A percentile compares a stretch with the other conserved stretches of the same genome.
Conservation (phyloP, 2,888 invertebrate species). For the Boloria euphrosyne region DNA sequence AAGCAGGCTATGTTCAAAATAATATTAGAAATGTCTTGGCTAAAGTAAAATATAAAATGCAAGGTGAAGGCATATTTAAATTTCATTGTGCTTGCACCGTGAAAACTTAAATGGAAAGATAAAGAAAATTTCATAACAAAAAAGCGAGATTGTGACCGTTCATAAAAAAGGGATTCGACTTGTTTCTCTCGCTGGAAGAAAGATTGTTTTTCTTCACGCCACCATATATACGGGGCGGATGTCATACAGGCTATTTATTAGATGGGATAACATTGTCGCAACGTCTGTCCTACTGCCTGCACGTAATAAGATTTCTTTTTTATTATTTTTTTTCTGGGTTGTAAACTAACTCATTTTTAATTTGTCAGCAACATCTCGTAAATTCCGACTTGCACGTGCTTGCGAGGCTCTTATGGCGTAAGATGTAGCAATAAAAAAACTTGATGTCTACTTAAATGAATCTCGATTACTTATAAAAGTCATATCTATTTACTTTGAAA, state of each 20-base stretch:
- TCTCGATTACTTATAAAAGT: conserved; percentile 32
- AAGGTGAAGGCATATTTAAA: conserved; percentile 36
- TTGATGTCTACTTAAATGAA: conserved; percentile 54
- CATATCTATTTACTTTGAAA: no score
- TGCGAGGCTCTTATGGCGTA: conserved; percentile 55
- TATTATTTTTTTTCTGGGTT: conserved; percentile 72
- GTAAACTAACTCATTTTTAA: conserved; percentile 79
- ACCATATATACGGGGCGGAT: conserved; percentile 58
- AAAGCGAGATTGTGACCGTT: conserved; percentile 61
- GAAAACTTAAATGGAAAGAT: conserved; percentile 54
- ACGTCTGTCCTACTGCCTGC: conserved; percentile 56
- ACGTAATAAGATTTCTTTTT: conserved; percentile 72
- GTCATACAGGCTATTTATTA: conserved; percentile 77
- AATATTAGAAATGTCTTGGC: conserved; percentile 18
- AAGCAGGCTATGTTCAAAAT: background rate
- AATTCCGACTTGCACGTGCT: conserved; percentile 66
- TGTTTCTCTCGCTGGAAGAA: conserved; percentile 65
- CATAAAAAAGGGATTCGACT: conserved; percentile 70
- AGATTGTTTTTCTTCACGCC: conserved; percentile 70
- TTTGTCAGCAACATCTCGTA: conserved; percentile 72
- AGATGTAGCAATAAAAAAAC: conserved; percentile 64
- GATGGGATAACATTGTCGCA: conserved; percentile 75
- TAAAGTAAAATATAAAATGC: conserved; percentile 28
- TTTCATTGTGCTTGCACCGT: conserved; percentile 38
- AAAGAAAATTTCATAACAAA: conserved; percentile 60